Base-by-base conservation (phyloP, 2,888 invertebrate genomes). In the Patella pellucida region DNA sequence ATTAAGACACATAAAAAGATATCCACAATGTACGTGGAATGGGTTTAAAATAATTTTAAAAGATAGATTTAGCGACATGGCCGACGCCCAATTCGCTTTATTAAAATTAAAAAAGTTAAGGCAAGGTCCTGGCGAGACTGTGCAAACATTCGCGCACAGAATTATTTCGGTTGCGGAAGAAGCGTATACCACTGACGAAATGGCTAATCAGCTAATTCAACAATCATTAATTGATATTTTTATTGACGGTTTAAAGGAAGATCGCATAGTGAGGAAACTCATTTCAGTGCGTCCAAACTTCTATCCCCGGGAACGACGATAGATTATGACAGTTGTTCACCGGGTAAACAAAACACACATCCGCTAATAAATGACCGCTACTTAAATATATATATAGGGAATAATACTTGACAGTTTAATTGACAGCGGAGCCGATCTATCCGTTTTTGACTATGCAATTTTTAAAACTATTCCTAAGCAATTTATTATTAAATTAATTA, bases 51-150 rank as follows among this genome's bases (percentile, higher is more conserved):
- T 7, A 16, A 41, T 41, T 19, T 56, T 72, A 11, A 56, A 27
- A 52, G 27, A 27, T 3, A 56, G 72, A 11, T 56, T 72, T 54
- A 72, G 72, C n/a, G 72, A 72, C 27, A 31, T 54, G 15, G 41
- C 56, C 7, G 54, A 54, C n/a, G 11, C 7, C 3, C 56, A 72
- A 19, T 72, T 56, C 16, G 72, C 72, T 14, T 27, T 31, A 19
- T 27, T 56, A 16, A 72, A 72, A 56, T 3, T 72, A 0, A 72
- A 41, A 16, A 72, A 72, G 56, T 3, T 54, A 3, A 72, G 27
- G 16, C 72, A 72, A 27, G 4, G 9, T 19, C 41, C 56, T 4
- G 27, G 54, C 7, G 72, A 72, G 31, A n/a, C 56, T 9, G 56
- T 72, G 1, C 72, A 72, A 15, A 16, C 56, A 0, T 72, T 54